A percentile compares a stretch with the other conserved stretches of the same genome.
These are phyloP conservation scores for Odontamblyopus lacepedii DNA, from an alignment of 2,797 vertebrate species.

Conservation along the genomic window DNA sequence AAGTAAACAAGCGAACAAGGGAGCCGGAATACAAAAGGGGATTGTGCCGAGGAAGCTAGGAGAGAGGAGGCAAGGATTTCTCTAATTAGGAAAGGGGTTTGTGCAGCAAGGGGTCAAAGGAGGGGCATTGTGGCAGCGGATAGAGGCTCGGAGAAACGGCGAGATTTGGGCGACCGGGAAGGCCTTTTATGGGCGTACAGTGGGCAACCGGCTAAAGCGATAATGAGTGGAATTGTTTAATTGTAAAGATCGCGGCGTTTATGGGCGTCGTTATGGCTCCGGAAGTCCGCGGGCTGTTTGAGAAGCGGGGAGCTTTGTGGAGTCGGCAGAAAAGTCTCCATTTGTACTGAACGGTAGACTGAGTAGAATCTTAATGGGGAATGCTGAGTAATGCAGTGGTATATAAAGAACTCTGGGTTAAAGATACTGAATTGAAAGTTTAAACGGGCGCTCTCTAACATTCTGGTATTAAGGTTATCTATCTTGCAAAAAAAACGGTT, in stretches of 20 bases:
- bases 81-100: constrained; percentile 53
- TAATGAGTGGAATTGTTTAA: constrained; percentile 34
- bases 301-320: background rate
- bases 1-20: constrained; percentile 1
- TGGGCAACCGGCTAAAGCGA: constrained; percentile 22
- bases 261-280: constrained; percentile 21
- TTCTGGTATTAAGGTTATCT: background rate
- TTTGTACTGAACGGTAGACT: background rate
- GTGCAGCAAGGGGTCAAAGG: constrained; percentile 37
- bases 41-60: constrained; percentile 6
- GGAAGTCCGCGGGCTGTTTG: constrained; percentile 15
- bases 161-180: constrained; percentile 6
- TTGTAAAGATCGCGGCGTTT: constrained; percentile 43
- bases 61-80: constrained; percentile 31
- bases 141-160: constrained; percentile 19
- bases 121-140: constrained; percentile 30
- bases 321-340: background rate
- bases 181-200: constrained; percentile 8
- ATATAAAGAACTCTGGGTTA: background rate
- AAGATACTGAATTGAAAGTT: background rate
- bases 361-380: background rate
- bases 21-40: background rate
- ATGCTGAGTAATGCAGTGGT: background rate
- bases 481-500: no score
- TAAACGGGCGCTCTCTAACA: no score